phyloP scores from a whole-genome alignment of 2,888 invertebrate species.

The Arrhopalites spinosus region DNA sequence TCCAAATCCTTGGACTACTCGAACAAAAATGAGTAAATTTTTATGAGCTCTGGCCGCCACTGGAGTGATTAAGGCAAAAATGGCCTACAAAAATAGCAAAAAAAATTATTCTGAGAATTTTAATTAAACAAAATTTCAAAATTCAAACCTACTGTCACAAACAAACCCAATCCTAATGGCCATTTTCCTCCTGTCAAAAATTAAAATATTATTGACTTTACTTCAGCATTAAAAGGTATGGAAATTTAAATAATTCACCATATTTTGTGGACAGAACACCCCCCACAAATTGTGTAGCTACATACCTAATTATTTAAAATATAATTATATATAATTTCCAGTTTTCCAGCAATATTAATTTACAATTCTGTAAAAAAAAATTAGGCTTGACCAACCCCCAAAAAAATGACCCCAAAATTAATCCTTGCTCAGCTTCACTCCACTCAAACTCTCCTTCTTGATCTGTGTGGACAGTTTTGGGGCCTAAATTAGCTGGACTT shows the following conservation, averaged over 20 bases:
- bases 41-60: constrained; percentile 43
- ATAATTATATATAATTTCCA: too few relatives aligned
- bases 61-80: constrained; percentile 51
- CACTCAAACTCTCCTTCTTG: constrained; percentile 40
- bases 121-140: not conserved
- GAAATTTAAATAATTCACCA: too few relatives aligned
- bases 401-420: constrained; percentile 52
- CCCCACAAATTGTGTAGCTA: constrained; percentile 50
- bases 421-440: constrained; percentile 41
- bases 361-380: too few relatives aligned
- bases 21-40: constrained; percentile 38
- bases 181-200: constrained; percentile 25
- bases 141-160: constrained; percentile 46
- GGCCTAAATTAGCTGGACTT: not conserved
- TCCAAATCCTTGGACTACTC: constrained; percentile 52
- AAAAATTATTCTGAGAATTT: constrained; percentile 47
- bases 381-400: too few relatives aligned
- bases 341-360: too few relatives aligned
- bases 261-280: constrained; percentile 43
- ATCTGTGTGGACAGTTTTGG: not conserved
- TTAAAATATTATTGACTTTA: too few relatives aligned
- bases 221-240: too few relatives aligned
- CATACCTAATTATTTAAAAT: too few relatives aligned
- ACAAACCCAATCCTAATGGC: constrained; percentile 44
- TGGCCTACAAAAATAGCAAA: constrained; percentile 46